A percentile compares a stretch with the other conserved stretches of the same genome.
Conservation (phyloP, 2,888 invertebrate species). For the Microctonus hyperodae region DNA sequence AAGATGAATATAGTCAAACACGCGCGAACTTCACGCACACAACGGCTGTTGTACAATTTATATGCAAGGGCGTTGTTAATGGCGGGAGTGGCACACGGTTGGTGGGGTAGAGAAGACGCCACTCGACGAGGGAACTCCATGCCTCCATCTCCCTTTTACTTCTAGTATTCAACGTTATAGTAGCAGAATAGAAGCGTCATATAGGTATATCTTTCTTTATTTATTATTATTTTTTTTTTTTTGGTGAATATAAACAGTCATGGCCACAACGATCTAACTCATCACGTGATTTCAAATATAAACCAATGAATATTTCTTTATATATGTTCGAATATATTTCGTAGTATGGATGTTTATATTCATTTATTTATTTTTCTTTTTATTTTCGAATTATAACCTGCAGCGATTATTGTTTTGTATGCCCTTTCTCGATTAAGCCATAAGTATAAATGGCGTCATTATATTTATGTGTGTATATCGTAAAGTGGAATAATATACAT, state of each 20-base stretch:
- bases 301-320: too few relatives aligned
- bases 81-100: slow-evolving; percentile 50
- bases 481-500: slow-evolving; percentile 62
- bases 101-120: slow-evolving; percentile 29
- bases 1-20: slow-evolving; percentile 31
- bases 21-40: slow-evolving; percentile 37
- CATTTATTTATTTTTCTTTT: background rate
- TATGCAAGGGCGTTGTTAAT: slow-evolving; percentile 64
- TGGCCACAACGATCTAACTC: slow-evolving; percentile 49
- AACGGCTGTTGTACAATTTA: slow-evolving; percentile 57
- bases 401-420: slow-evolving; percentile 59
- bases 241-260: slow-evolving; percentile 32
- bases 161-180: slow-evolving; percentile 28
- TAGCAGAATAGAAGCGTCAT: slow-evolving; percentile 1
- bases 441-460: slow-evolving; percentile 59
- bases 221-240: background rate
- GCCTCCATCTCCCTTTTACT: slow-evolving; percentile 26
- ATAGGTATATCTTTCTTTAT: background rate
- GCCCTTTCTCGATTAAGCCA: slow-evolving; percentile 62
- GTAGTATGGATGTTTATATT: too few relatives aligned
- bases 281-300: slow-evolving; percentile 42
- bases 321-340: too few relatives aligned
- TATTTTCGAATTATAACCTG: too few relatives aligned
- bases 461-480: slow-evolving; percentile 56
- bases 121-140: slow-evolving; percentile 25